Conservation (phyloP, 2,113 vertebrate genomes). For the Crotalus viridis region DNA sequence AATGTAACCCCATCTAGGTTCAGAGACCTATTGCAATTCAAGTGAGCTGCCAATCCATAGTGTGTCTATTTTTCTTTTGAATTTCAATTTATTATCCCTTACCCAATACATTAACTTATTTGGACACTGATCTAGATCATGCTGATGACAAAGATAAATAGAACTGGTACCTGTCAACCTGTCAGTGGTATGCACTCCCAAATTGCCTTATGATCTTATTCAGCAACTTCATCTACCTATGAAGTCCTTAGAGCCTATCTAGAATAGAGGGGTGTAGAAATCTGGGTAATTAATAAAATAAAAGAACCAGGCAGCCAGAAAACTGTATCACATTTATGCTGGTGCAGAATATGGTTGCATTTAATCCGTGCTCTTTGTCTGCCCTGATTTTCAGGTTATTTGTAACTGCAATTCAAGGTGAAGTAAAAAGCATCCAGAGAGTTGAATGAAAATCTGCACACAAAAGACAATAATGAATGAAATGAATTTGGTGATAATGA, state of each 20-base stretch:
- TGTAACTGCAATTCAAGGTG: constrained; percentile 1
- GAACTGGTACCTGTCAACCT: neutral
- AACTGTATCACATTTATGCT: neutral
- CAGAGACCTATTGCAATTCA: neutral
- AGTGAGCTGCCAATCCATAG: neutral
- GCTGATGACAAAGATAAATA: neutral
- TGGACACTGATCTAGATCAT: neutral
- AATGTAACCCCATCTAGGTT: neutral
- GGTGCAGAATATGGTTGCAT: neutral
- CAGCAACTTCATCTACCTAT: neutral
- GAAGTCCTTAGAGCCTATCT: neutral
- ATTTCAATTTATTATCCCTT: neutral
- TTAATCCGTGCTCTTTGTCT: neutral
- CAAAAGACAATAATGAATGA: neutral
- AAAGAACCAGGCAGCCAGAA: neutral
- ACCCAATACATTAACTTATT: neutral
- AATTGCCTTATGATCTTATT: neutral
- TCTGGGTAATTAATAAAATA: neutral
- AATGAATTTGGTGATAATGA: neutral
- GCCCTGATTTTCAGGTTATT: neutral
- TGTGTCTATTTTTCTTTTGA: neutral
- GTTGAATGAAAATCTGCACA: neutral
- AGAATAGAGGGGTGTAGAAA: neutral
- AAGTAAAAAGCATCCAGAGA: neutral
- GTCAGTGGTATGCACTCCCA: neutral